These are phyloP conservation scores for Dryocosmus kuriphilus DNA, from an alignment of 2,888 invertebrate genomes.

Conservation along the genomic window DNA sequence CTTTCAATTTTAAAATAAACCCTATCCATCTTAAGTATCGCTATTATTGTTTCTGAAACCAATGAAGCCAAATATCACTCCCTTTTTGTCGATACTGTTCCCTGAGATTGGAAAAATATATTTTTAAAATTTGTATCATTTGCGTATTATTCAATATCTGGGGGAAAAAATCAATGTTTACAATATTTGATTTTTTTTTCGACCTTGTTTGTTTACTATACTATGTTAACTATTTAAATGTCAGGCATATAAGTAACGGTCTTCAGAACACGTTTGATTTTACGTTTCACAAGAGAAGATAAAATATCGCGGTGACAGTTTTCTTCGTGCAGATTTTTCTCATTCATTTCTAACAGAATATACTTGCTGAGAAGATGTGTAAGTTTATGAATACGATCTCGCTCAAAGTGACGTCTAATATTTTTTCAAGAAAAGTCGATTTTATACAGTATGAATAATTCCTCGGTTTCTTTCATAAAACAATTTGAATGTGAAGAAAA, in stretches of 20 bases:
- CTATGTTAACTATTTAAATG: neutral
- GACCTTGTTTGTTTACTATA: neutral
- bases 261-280: neutral
- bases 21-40: neutral
- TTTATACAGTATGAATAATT: too few relatives aligned
- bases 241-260: neutral
- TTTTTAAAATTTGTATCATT: neutral
- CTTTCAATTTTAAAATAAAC: neutral
- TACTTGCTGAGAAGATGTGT: neutral
- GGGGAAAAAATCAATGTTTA: too few relatives aligned
- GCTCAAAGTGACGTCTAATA: neutral
- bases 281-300: neutral
- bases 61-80: neutral
- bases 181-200: too few relatives aligned
- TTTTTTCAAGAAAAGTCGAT: too few relatives aligned
- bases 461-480: too few relatives aligned
- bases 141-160: too few relatives aligned
- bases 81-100: neutral
- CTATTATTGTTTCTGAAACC: neutral
- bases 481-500: too few relatives aligned
- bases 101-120: neutral
- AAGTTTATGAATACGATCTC: neutral
- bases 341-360: neutral
- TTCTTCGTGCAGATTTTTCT: constrained; percentile 14
- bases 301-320: constrained; percentile 4